A percentile compares a stretch with the other conserved stretches of the same genome.
phyloP scores from a whole-genome alignment of 2,888 invertebrate genomes.

The Mamestra brassicae region DNA sequence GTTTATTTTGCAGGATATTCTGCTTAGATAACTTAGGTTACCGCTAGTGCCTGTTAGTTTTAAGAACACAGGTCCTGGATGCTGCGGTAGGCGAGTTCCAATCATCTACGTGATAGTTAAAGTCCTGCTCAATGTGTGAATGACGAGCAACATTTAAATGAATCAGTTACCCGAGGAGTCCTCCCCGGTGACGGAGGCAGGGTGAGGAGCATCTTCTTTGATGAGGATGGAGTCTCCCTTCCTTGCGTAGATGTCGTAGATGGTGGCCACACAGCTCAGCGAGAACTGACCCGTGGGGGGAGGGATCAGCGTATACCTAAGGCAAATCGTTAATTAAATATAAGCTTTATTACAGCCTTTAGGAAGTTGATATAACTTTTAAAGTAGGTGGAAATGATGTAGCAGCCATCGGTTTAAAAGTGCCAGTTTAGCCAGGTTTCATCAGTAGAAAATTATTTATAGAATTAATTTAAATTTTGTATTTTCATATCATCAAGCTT shows the following conservation, averaged over 20 bases:
- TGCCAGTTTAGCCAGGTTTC: too few species aligned
- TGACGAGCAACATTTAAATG: neutral
- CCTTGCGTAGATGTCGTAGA: conserved; percentile 91
- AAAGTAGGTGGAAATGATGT: too few species aligned
- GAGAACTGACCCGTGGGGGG: conserved; percentile 87
- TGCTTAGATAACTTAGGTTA: neutral
- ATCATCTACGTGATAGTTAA: too few species aligned
- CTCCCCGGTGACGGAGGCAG: conserved; percentile 88
- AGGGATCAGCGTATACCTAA: conserved; percentile 82
- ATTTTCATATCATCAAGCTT: too few species aligned
- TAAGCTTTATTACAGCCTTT: too few species aligned
- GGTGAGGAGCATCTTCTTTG: conserved; percentile 90
- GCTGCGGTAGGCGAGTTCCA: neutral
- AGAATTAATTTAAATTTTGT: too few species aligned
- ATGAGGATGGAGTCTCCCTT: conserved; percentile 89
- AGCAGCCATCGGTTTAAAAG: too few species aligned
- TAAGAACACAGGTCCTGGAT: neutral
- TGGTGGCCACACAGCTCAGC: conserved; percentile 91
- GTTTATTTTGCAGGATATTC: neutral
- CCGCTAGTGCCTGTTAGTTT: too few species aligned
- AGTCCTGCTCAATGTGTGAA: neutral
- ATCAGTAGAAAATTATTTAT: too few species aligned
- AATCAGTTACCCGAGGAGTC: conserved; percentile 80
- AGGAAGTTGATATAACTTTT: too few species aligned
- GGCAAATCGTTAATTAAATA: too few species aligned